phyloP scores from a whole-genome alignment of 2,797 vertebrate genomes.

The Orestias chungarensis region DNA sequence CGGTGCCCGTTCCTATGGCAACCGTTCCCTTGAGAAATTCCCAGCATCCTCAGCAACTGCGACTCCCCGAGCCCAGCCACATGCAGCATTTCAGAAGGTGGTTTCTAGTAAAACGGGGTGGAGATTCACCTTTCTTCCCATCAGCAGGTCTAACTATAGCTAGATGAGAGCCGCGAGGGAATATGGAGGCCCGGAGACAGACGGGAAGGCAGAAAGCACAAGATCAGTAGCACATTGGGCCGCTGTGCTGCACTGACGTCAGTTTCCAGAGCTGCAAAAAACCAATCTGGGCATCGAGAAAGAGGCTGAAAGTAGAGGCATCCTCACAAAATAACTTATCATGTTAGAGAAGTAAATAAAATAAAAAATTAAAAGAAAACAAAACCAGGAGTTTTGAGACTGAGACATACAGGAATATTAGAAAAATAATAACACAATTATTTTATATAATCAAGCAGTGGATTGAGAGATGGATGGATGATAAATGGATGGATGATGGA shows the following conservation, averaged over 20 bases:
- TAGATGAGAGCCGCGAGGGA: conserved; percentile 28
- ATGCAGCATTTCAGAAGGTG: conserved; percentile 45
- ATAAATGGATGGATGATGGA: neutral
- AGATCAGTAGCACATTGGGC: neutral
- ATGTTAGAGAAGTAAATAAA: too few species aligned
- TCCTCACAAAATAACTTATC: too few species aligned
- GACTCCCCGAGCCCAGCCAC: conserved; percentile 41
- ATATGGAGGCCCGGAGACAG: conserved; percentile 13
- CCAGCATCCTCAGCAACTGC: conserved; percentile 71
- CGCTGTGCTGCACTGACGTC: neutral
- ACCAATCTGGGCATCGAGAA: neutral
- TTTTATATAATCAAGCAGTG: too few species aligned
- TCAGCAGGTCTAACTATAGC: conserved; percentile 69
- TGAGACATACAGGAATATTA: too few species aligned
- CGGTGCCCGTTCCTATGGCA: conserved; percentile 76
- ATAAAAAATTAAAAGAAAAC: conserved; percentile 11
- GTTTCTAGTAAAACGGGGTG: conserved; percentile 68
- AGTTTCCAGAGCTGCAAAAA: neutral
- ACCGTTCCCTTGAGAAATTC: conserved; percentile 72
- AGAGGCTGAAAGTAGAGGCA: neutral
- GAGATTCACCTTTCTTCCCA: conserved; percentile 70
- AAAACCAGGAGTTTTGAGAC: too few species aligned
- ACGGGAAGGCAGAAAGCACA: neutral
- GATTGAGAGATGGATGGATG: neutral
- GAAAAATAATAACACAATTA: too few species aligned